A percentile compares a stretch with the other conserved stretches of the same genome.
phyloP scores from a whole-genome alignment of 2,113 vertebrate species.

The Corydoras maculifer region DNA sequence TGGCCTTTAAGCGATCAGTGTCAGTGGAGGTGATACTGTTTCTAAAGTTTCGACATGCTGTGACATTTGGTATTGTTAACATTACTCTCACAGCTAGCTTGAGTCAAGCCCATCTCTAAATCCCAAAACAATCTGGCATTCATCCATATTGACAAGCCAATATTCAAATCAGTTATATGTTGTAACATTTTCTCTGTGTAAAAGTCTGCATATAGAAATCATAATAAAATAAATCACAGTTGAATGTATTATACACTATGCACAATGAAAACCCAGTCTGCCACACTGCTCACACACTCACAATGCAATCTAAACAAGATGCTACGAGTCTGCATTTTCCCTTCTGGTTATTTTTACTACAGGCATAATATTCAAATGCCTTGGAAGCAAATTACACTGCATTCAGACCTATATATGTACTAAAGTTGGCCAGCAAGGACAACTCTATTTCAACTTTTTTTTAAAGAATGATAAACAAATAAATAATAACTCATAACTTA shows the following conservation, averaged over 20 bases:
- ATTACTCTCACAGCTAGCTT: constrained; percentile 13
- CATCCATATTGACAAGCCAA: background rate
- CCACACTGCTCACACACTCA: too few species aligned
- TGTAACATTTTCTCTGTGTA: background rate
- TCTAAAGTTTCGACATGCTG: constrained; percentile 34
- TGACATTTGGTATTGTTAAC: constrained; percentile 40
- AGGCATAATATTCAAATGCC: background rate
- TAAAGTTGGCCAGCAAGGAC: too few species aligned
- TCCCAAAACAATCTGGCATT: constrained; percentile 4
- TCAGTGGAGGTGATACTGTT: constrained; percentile 38
- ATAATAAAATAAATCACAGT: too few species aligned
- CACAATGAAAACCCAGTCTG: too few species aligned
- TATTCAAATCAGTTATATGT: constrained; percentile 1
- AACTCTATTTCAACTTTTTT: too few species aligned
- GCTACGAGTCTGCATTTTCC: too few species aligned
- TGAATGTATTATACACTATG: too few species aligned
- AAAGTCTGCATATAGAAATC: too few species aligned
- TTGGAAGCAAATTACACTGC: background rate
- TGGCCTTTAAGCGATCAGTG: constrained; percentile 31
- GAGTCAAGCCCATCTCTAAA: constrained; percentile 13
- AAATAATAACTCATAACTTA: too few species aligned
- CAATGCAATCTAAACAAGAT: too few species aligned
- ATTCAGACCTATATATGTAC: too few species aligned
- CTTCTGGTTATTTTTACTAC: background rate
- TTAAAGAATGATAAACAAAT: too few species aligned